Base-by-base conservation (phyloP, 2,797 vertebrate genomes). In the Cirrhinus molitorella region DNA sequence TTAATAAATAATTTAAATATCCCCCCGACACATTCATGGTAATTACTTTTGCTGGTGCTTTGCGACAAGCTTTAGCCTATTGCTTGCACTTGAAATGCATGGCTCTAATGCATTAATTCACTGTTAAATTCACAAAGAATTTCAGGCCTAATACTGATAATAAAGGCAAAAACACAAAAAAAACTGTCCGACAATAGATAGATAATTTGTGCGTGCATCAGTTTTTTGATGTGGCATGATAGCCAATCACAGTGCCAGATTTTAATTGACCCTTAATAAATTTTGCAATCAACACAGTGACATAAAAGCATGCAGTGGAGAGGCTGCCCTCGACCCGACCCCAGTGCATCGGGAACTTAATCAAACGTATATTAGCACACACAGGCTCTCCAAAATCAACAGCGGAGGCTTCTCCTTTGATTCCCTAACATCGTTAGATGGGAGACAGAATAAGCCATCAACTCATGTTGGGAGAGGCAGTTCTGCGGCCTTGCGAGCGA, bases 401-500 rank as follows among this genome's bases (percentile, higher is more conserved):
- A 70, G 25, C 45, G 21, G 34, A 80, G 19, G 47, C 53, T 55
- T 79, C 14, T 55, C n/a, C 70, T 75, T 40, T 71, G 78, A 79
- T 85, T 71, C 34, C 34, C 49, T 31, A 55, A 76, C 53, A 81
- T 43, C 14, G 45, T 21, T 76, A 70, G 53, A 68, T n/a, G 11
- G 59, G 34, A 68, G 72, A 79, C 72, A 83, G 78, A 65, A 79
- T 83, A 83, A 83, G 78, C 65, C 53, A 40, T 57, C 16, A 34
- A 53, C 37, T 68, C 61, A 47, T 84, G 68, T 55, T 68, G 57
- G 25, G 59, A 88, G 57, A 78, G 77, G 89, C 89, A 86, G 90
- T 85, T 85, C 84, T 76, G 68, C 72, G 87, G 80, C 84, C 73
- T 88, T 88, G 71, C 80, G 66, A 89, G 87, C 67, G 73, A 75